These are phyloP conservation scores for Nyctibius grandis DNA, from an alignment of 2,797 vertebrate species.

Conservation along the genomic window DNA sequence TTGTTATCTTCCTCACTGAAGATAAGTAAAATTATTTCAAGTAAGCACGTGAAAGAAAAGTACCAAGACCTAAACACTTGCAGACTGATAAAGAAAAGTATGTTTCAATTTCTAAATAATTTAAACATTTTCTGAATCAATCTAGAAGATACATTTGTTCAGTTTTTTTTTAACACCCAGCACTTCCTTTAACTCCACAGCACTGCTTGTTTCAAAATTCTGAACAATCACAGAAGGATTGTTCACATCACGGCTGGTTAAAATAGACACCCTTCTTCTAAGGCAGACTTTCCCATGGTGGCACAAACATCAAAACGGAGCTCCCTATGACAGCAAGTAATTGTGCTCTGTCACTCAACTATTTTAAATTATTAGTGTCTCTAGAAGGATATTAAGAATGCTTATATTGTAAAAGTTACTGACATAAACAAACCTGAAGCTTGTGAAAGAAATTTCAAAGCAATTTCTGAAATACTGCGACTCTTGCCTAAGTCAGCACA, in stretches of 20 bases:
- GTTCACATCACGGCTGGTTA: neutral
- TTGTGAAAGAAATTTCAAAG: neutral
- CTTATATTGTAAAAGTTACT: neutral
- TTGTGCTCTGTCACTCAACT: neutral
- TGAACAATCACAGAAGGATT: neutral
- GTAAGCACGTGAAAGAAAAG: neutral
- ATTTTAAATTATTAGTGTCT: neutral
- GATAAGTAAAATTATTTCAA: neutral
- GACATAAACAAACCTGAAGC: neutral
- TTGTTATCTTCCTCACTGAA: neutral
- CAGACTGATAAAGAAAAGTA: neutral
- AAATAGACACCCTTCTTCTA: neutral
- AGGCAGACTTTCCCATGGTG: neutral
- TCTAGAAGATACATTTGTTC: neutral
- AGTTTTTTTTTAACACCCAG: neutral
- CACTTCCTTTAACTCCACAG: neutral
- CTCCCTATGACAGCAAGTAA: neutral
- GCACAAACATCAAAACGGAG: neutral
- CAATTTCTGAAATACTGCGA: neutral
- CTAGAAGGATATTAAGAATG: neutral
- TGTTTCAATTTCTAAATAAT: neutral
- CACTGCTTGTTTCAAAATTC: neutral
- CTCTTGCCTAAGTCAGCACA: neutral
- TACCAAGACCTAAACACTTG: neutral
- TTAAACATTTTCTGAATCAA: neutral